phyloP scores from a whole-genome alignment of 1,140 invertebrate species.

The Euura lappo region DNA sequence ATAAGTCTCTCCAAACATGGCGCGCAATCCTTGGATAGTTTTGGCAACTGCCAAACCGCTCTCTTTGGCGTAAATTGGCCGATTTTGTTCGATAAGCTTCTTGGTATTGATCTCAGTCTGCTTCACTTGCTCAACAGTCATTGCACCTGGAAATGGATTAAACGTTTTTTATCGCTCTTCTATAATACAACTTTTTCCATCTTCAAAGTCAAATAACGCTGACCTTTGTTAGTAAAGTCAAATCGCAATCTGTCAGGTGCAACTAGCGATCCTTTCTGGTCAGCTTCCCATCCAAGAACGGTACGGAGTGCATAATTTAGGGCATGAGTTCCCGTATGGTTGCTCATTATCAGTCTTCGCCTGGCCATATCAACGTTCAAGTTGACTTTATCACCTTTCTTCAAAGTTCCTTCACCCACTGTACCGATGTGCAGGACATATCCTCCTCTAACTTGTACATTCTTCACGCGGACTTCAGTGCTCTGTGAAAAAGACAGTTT shows the following conservation, averaged over 20 bases:
- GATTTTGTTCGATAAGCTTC: conserved; percentile 80
- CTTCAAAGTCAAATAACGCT: conserved; percentile 28
- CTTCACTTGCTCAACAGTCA: conserved; percentile 88
- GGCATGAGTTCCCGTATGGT: conserved; percentile 98
- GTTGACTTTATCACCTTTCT: conserved; percentile 85
- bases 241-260: conserved; percentile 95
- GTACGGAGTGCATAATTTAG: conserved; percentile 93
- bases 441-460: conserved; percentile 95
- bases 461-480: conserved; percentile 91
- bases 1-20: conserved; percentile 99
- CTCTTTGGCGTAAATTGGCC: conserved; percentile 89
- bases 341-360: conserved; percentile 93
- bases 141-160: conserved; percentile 63
- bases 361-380: conserved; percentile 85
- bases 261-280: conserved; percentile 98
- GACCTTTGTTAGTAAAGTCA: conserved; percentile 94
- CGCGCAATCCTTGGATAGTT: conserved; percentile 91
- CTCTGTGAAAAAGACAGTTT: conserved; percentile 55
- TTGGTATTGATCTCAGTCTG: conserved; percentile 82
- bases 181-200: no score
- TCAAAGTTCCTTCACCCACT: conserved; percentile 82
- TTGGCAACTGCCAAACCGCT: conserved; percentile 84
- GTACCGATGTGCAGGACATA: conserved; percentile 93
- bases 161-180: no score
- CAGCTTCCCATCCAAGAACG: conserved; percentile 88